A percentile compares a stretch with the other conserved stretches of the same genome.
Conservation (phyloP, 2,113 vertebrate species). For the Xiphophorus couchianus region DNA sequence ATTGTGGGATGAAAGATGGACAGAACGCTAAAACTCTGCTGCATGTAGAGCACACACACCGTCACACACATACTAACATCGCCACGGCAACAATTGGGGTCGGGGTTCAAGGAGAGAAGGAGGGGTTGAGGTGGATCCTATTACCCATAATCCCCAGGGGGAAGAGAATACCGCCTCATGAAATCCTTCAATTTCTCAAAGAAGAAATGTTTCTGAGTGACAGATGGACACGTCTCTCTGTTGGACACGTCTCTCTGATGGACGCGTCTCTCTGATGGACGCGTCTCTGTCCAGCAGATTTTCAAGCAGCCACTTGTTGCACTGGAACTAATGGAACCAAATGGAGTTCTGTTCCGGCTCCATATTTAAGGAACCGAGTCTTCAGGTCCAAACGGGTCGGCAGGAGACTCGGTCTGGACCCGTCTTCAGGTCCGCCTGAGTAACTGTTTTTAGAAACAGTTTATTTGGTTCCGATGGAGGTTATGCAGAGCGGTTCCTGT, state of each 20-base stretch:
- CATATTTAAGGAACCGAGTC: too few relatives aligned
- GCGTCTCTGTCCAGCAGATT: background rate
- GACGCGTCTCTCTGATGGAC: too few relatives aligned
- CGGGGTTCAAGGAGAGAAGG: conserved; percentile 38
- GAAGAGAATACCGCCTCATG: conserved; percentile 56
- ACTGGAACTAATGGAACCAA: too few relatives aligned
- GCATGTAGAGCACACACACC: conserved; percentile 17
- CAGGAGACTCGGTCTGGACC: too few relatives aligned
- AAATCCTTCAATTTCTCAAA: conserved; percentile 43
- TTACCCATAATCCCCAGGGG: conserved; percentile 61
- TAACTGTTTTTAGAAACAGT: too few relatives aligned
- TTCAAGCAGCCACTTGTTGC: too few relatives aligned
- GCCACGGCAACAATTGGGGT: conserved; percentile 40
- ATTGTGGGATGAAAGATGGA: conserved; percentile 34
- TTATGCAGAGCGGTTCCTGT: background rate
- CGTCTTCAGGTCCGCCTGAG: too few relatives aligned
- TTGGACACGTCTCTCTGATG: too few relatives aligned
- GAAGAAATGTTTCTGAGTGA: background rate
- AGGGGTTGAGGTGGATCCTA: conserved; percentile 52
- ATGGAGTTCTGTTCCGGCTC: too few relatives aligned
- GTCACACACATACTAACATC: conserved; percentile 5
- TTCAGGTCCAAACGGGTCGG: too few relatives aligned
- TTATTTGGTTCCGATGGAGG: too few relatives aligned
- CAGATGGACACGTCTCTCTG: background rate
- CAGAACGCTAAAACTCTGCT: conserved; percentile 21